phyloP scores from a whole-genome alignment of 2,113 vertebrate genomes.

The Galeopterus variegatus region DNA sequence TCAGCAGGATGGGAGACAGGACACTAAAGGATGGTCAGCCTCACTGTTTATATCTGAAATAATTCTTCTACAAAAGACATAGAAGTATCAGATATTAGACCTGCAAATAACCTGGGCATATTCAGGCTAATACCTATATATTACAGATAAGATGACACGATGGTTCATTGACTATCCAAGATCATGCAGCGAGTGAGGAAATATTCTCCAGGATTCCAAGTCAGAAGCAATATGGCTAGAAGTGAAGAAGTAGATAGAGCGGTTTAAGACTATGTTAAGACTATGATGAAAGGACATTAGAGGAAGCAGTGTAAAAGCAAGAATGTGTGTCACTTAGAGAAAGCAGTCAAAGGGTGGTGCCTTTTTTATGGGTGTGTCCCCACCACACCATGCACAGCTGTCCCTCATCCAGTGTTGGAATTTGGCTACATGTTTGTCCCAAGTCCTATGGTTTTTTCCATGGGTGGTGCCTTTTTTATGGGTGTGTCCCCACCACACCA shows the following conservation, averaged over 20 bases:
- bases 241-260: not conserved
- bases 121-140: not conserved
- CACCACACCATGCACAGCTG: not conserved
- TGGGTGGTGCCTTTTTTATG: not conserved
- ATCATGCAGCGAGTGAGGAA: not conserved
- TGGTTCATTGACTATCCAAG: not conserved
- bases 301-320: not conserved
- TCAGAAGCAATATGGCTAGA: not conserved
- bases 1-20: not conserved
- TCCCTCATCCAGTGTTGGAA: not conserved
- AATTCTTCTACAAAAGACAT: not conserved
- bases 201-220: not conserved
- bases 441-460: not conserved
- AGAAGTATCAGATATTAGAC: not conserved
- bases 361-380: not conserved
- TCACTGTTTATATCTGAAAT: slow-evolving; percentile 8
- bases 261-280: not conserved
- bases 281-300: not conserved
- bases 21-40: not conserved
- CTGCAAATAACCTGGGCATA: not conserved
- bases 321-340: not conserved
- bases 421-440: not conserved
- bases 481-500: too few species aligned
- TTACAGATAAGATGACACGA: not conserved
- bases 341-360: not conserved